phyloP scores from a whole-genome alignment of 1,140 invertebrate genomes.

The Colletes gigas region DNA sequence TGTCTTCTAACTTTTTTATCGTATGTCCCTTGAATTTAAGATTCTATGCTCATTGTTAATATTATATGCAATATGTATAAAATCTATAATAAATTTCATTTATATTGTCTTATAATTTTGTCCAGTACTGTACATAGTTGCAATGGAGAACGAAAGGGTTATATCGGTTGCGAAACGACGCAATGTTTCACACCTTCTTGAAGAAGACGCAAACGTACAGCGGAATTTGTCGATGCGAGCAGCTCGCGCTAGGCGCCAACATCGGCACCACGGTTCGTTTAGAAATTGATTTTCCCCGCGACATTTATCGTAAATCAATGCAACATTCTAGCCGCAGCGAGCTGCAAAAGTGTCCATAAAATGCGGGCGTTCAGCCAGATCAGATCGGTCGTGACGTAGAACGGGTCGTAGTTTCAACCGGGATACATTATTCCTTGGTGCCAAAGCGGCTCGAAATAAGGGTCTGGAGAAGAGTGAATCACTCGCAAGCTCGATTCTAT shows the following conservation, averaged over 20 bases:
- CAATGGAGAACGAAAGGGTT: too few species aligned
- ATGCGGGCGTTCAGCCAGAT: conserved; percentile 53
- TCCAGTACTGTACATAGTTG: too few species aligned
- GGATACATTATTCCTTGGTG: conserved; percentile 49
- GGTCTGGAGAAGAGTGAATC: conserved; percentile 25
- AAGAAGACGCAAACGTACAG: too few species aligned
- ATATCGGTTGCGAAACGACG: too few species aligned
- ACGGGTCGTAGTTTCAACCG: conserved; percentile 31
- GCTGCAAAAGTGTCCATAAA: conserved; percentile 48
- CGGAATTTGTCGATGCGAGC: neutral
- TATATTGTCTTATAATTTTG: too few species aligned
- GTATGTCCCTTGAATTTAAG: too few species aligned
- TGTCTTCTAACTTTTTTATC: too few species aligned
- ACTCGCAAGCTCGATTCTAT: conserved; percentile 20
- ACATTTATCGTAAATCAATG: conserved; percentile 50
- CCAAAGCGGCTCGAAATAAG: conserved; percentile 42
- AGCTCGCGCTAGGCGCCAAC: neutral
- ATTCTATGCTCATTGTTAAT: too few species aligned
- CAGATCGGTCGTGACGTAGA: conserved; percentile 39
- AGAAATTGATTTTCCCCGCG: conserved; percentile 41
- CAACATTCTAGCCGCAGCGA: conserved; percentile 12
- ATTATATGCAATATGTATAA: too few species aligned
- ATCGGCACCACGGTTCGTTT: neutral
- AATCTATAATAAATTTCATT: too few species aligned
- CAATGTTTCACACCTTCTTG: neutral